Evolutionary conservation across 1,140 invertebrate species (phyloP).

Genomic region (silkworm (Bombyx mori)): ASM3026992v2 NC_085131.1:10393001-10393500

Average conservation of each 20-base stretch:
- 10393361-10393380: conserved; percentile 27
- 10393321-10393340: conserved; percentile 34
- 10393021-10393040: too few species aligned
- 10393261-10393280: conserved; percentile 59
- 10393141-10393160: too few species aligned
- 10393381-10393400: conserved; percentile 30
- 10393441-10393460: conserved; percentile 11
- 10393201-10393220: too few species aligned
- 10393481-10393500: conserved; percentile 37
- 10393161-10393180: too few species aligned
- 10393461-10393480: conserved; percentile 37
- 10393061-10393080: too few species aligned
- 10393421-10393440: conserved; percentile 22
- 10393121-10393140: too few species aligned
- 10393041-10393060: too few species aligned
- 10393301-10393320: conserved; percentile 20
- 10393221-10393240: conserved; percentile 52
- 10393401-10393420: conserved; percentile 21
- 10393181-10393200: too few species aligned
- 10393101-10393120: too few species aligned
- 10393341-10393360: conserved; percentile 22
- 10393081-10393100: too few species aligned
- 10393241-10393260: conserved; percentile 62
- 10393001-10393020: too few species aligned
- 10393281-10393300: conserved; percentile 54